Evolutionary conservation across 2,797 vertebrate species (phyloP).

Genomic region (Neopelma chrysocephalum): DNA sequence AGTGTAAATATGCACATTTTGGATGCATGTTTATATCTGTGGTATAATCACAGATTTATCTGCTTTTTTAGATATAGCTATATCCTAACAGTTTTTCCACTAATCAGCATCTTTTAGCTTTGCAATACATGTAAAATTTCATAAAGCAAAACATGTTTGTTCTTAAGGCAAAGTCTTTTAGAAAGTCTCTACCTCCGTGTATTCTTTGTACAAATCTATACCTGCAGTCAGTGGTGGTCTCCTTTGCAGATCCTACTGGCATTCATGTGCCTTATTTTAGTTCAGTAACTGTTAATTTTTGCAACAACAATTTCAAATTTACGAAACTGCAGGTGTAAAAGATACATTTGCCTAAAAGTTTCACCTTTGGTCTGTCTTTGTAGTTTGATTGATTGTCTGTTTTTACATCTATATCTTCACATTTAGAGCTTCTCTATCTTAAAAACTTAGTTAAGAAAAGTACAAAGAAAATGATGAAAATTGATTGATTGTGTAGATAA

Average conservation of each 20-base stretch:
- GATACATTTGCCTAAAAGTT: constrained; percentile 39
- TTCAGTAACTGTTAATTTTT: neutral
- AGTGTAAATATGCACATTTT: neutral
- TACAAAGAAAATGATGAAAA: neutral
- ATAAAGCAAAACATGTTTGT: neutral
- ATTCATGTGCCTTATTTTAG: neutral
- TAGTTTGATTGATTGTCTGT: neutral
- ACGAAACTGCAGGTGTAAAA: constrained; percentile 31
- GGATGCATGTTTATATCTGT: neutral
- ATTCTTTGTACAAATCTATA: constrained; percentile 11
- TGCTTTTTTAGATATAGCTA: neutral
- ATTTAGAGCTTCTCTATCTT: neutral
- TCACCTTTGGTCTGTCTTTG: neutral
- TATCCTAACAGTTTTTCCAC: neutral
- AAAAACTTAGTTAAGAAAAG: neutral
- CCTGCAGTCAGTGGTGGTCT: neutral
- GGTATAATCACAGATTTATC: neutral
- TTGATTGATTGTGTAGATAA: neutral
- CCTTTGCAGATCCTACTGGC: neutral
- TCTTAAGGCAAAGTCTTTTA: neutral
- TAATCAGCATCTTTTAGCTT: neutral
- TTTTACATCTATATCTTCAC: neutral
- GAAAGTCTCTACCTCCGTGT: neutral
- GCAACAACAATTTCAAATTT: neutral
- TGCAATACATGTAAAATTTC: neutral